A percentile compares a stretch with the other conserved stretches of the same genome.
phyloP scores from a whole-genome alignment of 2,113 vertebrate genomes.

The Chinchilla lanigera region DNA sequence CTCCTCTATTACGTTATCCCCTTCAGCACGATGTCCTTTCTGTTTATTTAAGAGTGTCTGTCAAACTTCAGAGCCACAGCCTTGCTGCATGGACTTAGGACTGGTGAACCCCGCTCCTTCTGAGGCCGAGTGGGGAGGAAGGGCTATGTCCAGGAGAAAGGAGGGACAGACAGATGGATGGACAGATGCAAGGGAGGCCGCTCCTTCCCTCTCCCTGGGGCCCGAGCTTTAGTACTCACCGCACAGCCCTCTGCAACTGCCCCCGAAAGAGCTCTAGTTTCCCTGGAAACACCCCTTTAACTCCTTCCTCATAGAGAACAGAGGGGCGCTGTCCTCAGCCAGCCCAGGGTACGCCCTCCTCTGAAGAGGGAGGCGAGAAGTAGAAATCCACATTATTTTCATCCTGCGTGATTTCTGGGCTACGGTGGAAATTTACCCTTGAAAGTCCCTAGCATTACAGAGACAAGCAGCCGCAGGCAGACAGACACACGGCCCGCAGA shows the following conservation, averaged over 20 bases:
- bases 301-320: background rate
- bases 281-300: background rate
- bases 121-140: accelerated
- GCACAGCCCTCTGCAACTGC: background rate
- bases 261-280: background rate
- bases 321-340: background rate
- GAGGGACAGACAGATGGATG: too few relatives aligned
- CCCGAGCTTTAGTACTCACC: background rate
- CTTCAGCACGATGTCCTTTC: background rate
- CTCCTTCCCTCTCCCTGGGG: background rate
- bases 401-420: background rate
- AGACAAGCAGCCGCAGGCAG: slow-evolving; percentile 4
- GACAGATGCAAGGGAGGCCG: background rate
- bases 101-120: background rate
- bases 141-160: accelerated
- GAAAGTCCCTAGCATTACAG: slow-evolving; percentile 55
- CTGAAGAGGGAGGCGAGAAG: background rate
- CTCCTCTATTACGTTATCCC: background rate
- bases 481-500: background rate
- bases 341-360: background rate
- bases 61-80: background rate
- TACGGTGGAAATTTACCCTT: slow-evolving; percentile 49
- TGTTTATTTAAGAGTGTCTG: too few relatives aligned
- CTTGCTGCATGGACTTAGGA: background rate
- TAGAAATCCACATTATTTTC: background rate